Conservation (phyloP, 30 jellyfish, hydroid and myxozoan species). For the Aurelia sp. region DNA sequence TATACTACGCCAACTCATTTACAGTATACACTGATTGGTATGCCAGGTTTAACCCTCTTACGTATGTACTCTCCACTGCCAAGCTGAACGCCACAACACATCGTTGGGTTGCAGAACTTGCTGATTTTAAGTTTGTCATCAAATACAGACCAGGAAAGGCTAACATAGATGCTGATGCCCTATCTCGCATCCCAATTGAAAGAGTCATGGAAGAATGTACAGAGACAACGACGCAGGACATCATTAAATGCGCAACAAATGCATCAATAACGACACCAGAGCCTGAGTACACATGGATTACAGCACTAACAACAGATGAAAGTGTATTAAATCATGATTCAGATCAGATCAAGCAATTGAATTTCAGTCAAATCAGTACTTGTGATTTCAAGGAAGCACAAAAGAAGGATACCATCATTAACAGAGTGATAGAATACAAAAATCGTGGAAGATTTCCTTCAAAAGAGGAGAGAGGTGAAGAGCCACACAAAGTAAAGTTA, state of each 20-base stretch:
- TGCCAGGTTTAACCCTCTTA: slow-evolving; percentile 26
- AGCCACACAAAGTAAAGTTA: slow-evolving; percentile 6
- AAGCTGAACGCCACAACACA: slow-evolving; percentile 35
- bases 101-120: slow-evolving; percentile 59
- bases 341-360: slow-evolving; percentile 1
- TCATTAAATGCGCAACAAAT: neutral
- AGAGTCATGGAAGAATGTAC: neutral
- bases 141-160: slow-evolving; percentile 65
- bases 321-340: neutral
- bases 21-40: slow-evolving; percentile 16
- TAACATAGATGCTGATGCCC: slow-evolving; percentile 49
- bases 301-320: slow-evolving; percentile 9
- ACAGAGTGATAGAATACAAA: no score
- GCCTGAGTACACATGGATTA: slow-evolving; percentile 16
- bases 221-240: neutral
- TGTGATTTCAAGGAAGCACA: neutral
- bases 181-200: slow-evolving; percentile 13
- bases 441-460: no score
- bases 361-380: slow-evolving; percentile 6
- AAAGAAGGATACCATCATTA: neutral
- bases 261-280: slow-evolving; percentile 15
- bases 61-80: slow-evolving; percentile 29
- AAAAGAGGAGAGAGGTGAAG: neutral
- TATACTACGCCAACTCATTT: slow-evolving; percentile 7
- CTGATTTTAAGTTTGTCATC: slow-evolving; percentile 32